phyloP scores from a whole-genome alignment of 2,888 invertebrate species.

The Diabrotica balteata region DNA sequence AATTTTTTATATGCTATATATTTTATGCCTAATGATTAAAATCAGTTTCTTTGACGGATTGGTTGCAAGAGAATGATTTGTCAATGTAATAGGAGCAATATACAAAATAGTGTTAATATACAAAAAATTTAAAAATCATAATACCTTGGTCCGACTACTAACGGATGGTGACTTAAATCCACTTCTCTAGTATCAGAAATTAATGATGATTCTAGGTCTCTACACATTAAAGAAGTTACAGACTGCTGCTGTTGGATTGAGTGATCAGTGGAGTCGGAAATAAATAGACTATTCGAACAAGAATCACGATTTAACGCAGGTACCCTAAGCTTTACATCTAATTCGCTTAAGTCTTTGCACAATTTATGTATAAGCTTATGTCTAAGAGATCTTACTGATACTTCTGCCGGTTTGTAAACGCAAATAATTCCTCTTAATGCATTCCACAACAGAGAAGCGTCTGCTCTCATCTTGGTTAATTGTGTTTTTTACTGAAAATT shows the following conservation, averaged over 20 bases:
- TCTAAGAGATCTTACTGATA: conserved; percentile 64
- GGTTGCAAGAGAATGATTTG: too few species aligned
- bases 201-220: not conserved
- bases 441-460: conserved; percentile 69
- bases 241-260: not conserved
- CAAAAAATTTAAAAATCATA: too few species aligned
- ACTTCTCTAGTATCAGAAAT: not conserved
- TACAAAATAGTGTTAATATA: too few species aligned
- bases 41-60: too few species aligned
- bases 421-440: conserved; percentile 78
- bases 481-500: too few species aligned
- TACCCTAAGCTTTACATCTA: conserved; percentile 24
- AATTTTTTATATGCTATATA: too few species aligned
- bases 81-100: too few species aligned
- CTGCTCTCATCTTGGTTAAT: conserved; percentile 42
- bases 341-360: conserved; percentile 60
- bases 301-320: not conserved
- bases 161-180: conserved; percentile 63
- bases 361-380: conserved; percentile 69
- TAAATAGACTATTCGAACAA: not conserved
- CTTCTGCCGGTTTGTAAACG: conserved; percentile 78
- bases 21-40: too few species aligned
- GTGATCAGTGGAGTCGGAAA: not conserved
- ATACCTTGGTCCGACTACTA: conserved; percentile 75
- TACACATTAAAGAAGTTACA: not conserved